phyloP scores from a whole-genome alignment of 2,888 invertebrate species.

The Neoascia interrupta region DNA sequence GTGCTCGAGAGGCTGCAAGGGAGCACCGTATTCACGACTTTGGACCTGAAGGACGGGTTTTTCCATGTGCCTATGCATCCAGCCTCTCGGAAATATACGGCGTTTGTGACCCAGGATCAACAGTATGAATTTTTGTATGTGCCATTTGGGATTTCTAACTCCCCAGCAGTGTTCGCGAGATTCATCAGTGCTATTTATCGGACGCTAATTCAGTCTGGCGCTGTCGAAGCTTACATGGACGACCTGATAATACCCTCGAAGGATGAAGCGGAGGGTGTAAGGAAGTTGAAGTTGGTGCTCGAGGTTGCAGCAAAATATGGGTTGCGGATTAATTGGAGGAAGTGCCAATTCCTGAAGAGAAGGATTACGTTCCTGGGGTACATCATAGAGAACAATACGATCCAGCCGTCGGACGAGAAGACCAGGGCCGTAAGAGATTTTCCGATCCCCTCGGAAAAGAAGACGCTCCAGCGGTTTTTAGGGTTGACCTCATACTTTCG shows the following conservation, averaged over 20 bases:
- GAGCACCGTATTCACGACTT: slow-evolving; percentile 8
- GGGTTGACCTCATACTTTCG: slow-evolving; percentile 60
- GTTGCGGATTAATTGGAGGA: slow-evolving; percentile 12
- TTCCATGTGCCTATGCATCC: slow-evolving; percentile 25
- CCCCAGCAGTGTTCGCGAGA: slow-evolving; percentile 72
- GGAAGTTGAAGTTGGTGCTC: slow-evolving; percentile 4
- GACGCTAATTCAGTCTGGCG: slow-evolving; percentile 7
- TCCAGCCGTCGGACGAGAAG: neutral
- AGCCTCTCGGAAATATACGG: slow-evolving; percentile 72
- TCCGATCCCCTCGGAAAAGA: neutral
- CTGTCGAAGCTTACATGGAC: slow-evolving; percentile 36
- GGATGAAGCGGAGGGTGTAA: slow-evolving; percentile 40
- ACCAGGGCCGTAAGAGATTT: neutral
- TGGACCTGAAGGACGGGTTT: slow-evolving; percentile 23
- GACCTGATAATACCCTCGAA: slow-evolving; percentile 27
- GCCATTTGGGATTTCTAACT: slow-evolving; percentile 70
- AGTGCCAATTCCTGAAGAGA: slow-evolving; percentile 28
- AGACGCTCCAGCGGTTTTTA: slow-evolving; percentile 35
- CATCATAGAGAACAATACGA: slow-evolving; percentile 9
- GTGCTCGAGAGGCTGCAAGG: slow-evolving; percentile 6
- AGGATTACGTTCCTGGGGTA: slow-evolving; percentile 42
- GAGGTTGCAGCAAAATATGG: neutral
- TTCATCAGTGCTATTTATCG: slow-evolving; percentile 16
- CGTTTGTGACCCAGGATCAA: slow-evolving; percentile 76
- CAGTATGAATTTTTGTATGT: slow-evolving; percentile 76